Percentiles rank a stretch among this genome's conserved stretches.
phyloP scores from a whole-genome alignment of 53 echinoderm and acorn worm species.

The Echinarachnius parma region DNA sequence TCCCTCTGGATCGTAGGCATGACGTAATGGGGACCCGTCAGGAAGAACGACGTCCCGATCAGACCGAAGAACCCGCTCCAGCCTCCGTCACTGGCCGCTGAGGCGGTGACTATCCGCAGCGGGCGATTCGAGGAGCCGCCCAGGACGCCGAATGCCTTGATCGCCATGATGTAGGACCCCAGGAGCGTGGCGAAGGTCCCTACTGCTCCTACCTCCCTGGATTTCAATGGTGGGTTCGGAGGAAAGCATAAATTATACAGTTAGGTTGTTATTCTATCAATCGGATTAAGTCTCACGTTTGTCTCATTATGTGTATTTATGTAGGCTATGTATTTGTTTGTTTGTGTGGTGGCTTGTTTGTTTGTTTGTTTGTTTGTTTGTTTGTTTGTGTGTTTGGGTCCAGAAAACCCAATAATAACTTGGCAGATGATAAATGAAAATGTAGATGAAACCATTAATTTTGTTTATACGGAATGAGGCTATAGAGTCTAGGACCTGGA shows the following conservation, averaged over 20 bases:
- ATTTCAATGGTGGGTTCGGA: too few species aligned
- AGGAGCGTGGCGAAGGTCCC: constrained; percentile 32
- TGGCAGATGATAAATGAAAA: too few species aligned
- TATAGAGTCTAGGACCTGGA: too few species aligned
- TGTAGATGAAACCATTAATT: too few species aligned
- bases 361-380: too few species aligned
- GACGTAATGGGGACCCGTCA: constrained; percentile 24
- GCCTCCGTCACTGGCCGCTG: constrained; percentile 13
- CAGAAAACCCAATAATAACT: too few species aligned
- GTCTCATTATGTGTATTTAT: not conserved
- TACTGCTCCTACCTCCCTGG: constrained; percentile 30
- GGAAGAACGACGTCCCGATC: constrained; percentile 3
- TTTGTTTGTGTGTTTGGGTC: too few species aligned
- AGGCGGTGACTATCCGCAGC: constrained; percentile 16
- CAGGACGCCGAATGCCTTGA: constrained; percentile 27
- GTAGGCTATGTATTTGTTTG: too few species aligned
- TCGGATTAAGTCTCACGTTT: not conserved
- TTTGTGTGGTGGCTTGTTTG: not conserved
- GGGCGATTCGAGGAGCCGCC: constrained; percentile 21
- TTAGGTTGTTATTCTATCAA: too few species aligned
- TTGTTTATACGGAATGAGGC: too few species aligned
- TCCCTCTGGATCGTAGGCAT: constrained; percentile 57
- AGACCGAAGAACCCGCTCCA: constrained; percentile 38
- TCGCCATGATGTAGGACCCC: constrained; percentile 27
- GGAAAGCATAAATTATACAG: too few species aligned